phyloP scores from a whole-genome alignment of 1,140 invertebrate genomes.

The Bombus pyrosoma region DNA sequence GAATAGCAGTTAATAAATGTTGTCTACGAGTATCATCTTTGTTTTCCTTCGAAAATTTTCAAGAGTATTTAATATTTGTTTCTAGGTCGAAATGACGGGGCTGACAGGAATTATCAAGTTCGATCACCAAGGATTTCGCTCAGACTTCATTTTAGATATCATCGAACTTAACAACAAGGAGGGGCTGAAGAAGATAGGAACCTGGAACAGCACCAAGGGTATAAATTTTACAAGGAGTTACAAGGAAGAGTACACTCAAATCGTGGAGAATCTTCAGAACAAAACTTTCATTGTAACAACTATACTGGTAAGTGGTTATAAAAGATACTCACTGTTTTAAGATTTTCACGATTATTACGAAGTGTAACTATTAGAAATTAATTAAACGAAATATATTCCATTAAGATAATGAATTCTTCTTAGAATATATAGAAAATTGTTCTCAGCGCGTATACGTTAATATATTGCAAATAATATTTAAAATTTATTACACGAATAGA shows the following conservation, averaged over 20 bases:
- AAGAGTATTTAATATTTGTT: background rate
- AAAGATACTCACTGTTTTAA: background rate
- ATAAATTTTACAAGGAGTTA: conserved; percentile 95
- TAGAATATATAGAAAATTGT: no score
- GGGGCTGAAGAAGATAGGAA: conserved; percentile 92
- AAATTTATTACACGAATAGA: background rate
- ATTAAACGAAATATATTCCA: background rate
- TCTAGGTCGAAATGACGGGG: conserved; percentile 94
- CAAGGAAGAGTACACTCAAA: conserved; percentile 91
- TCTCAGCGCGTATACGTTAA: background rate
- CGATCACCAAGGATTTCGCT: conserved; percentile 95
- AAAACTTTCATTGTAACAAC: conserved; percentile 96
- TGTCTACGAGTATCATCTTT: background rate
- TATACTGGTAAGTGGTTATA: conserved; percentile 89
- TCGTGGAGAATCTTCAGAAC: conserved; percentile 94
- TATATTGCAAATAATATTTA: background rate
- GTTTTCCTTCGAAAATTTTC: background rate
- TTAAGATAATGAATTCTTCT: no score
- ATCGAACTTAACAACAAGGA: conserved; percentile 91
- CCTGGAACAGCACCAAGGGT: conserved; percentile 94
- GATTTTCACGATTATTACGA: background rate
- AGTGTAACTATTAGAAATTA: background rate
- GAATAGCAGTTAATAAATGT: no score
- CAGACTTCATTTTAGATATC: conserved; percentile 95
- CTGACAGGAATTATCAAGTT: conserved; percentile 97